phyloP scores from a whole-genome alignment of 2,113 vertebrate genomes.

The Zapus hudsonius region DNA sequence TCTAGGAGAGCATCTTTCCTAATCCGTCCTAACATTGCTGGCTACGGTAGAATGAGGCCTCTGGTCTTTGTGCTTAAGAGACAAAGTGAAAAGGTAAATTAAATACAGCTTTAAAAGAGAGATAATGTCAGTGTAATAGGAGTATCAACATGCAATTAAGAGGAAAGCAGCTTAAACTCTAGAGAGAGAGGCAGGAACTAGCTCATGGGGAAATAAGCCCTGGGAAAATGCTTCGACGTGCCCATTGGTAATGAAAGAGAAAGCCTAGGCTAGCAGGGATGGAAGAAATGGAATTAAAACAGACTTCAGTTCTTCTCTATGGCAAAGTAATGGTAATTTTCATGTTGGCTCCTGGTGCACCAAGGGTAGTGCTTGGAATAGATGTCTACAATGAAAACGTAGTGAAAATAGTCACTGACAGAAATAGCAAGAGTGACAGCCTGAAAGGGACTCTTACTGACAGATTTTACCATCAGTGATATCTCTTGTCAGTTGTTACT shows the following conservation, averaged over 20 bases:
- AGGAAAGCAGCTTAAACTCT: neutral
- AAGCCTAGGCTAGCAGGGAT: neutral
- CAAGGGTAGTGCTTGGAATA: neutral
- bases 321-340: neutral
- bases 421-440: neutral
- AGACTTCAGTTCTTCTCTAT: too few species aligned
- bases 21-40: neutral
- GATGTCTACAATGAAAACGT: neutral
- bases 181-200: neutral
- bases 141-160: constrained; percentile 12
- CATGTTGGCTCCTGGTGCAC: neutral
- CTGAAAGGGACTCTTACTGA: neutral
- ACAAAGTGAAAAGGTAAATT: too few species aligned
- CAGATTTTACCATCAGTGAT: neutral
- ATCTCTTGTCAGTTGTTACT: neutral
- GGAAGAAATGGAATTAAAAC: neutral
- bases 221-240: neutral
- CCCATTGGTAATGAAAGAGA: neutral
- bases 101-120: too few species aligned
- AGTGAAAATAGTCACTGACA: neutral
- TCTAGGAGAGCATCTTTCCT: neutral
- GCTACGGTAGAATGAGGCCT: neutral
- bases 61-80: neutral
- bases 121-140: neutral
- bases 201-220: neutral